Conservation (phyloP, 2,113 vertebrate species). For the Epinephelus cyanopodus region DNA sequence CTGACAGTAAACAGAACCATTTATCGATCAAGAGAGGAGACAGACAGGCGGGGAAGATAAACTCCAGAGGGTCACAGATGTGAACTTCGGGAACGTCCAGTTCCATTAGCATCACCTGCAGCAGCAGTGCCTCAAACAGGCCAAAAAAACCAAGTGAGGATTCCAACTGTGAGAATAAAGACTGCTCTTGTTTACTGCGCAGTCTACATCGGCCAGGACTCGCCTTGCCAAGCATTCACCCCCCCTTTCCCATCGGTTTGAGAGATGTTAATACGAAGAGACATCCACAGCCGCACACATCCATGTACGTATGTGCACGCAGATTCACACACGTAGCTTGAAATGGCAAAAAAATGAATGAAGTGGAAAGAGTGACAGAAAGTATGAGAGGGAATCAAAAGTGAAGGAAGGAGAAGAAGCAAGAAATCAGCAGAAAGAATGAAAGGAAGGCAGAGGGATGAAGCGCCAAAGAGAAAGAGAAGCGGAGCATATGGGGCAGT, state of each 20-base stretch:
- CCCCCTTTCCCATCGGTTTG: conserved; percentile 17
- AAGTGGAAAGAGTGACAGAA: conserved; percentile 29
- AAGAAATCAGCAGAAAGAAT: background rate
- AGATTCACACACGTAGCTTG: conserved; percentile 38
- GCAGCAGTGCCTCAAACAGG: conserved; percentile 39
- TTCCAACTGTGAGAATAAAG: conserved; percentile 65
- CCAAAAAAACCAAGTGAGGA: conserved; percentile 38
- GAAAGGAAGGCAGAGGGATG: conserved; percentile 20
- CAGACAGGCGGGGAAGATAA: conserved; percentile 70
- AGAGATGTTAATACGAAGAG: conserved; percentile 73
- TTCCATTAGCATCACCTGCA: conserved; percentile 76
- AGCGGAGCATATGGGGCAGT: conserved; percentile 94
- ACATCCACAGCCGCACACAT: conserved; percentile 54
- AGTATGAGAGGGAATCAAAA: background rate
- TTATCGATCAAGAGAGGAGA: conserved; percentile 64
- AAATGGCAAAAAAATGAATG: conserved; percentile 32
- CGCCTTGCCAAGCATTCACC: conserved; percentile 60
- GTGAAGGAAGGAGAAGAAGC: background rate
- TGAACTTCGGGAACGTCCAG: conserved; percentile 69
- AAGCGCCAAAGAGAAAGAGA: conserved; percentile 83
- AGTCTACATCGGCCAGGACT: conserved; percentile 53
- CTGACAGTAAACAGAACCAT: conserved; percentile 42
- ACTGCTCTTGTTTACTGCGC: conserved; percentile 70
- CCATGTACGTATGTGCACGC: background rate
- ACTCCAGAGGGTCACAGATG: conserved; percentile 71